These are phyloP conservation scores for Gobio gobio DNA, from an alignment of 2,113 vertebrate genomes.

Conservation along the genomic window DNA sequence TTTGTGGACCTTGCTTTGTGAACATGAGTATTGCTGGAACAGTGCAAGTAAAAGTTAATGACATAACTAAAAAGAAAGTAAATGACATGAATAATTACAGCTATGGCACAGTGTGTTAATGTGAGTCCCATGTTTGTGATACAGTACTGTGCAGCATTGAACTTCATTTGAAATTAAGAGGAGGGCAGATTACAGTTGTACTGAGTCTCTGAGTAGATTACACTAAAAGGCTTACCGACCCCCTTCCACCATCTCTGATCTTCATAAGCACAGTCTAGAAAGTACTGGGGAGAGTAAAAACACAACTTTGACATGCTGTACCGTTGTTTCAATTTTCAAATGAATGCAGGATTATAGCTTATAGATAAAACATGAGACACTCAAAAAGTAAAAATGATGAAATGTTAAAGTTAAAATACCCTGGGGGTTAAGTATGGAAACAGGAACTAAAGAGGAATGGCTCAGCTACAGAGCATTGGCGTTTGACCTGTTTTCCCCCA, in stretches of 20 bases:
- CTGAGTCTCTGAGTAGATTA: slow-evolving; percentile 65
- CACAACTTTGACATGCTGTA: neutral
- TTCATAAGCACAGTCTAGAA: neutral
- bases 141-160: neutral
- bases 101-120: neutral
- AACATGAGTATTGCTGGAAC: neutral
- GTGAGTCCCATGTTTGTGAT: neutral
- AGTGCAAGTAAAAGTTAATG: no score
- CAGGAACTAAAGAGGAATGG: neutral
- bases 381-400: neutral
- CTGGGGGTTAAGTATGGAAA: neutral
- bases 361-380: neutral
- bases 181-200: slow-evolving; percentile 35
- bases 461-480: neutral
- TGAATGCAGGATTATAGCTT: neutral
- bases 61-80: neutral
- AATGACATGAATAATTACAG: neutral
- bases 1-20: neutral
- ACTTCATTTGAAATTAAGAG: slow-evolving; percentile 22
- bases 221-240: slow-evolving; percentile 65
- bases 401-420: neutral
- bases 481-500: neutral
- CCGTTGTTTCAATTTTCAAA: neutral
- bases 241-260: neutral
- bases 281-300: no score